A percentile compares a stretch with the other conserved stretches of the same genome.
Evolutionary conservation across 30 jellyfish, hydroid and myxozoan species (phyloP).

Genomic region (Chrysaora quinquecirrha): DNA sequence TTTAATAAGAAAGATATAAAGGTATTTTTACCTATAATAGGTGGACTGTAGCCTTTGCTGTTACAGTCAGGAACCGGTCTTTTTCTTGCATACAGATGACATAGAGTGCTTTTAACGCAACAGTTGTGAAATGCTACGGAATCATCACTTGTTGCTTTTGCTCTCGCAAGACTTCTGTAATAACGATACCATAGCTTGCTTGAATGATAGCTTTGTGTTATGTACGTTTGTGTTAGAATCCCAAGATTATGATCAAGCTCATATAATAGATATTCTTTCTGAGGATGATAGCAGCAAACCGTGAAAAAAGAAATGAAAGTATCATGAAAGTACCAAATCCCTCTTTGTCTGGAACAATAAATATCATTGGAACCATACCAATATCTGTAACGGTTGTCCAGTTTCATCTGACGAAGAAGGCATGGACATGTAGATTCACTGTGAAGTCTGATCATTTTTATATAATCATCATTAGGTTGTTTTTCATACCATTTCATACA

Average conservation of each 20-base stretch:
- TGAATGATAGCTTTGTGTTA: conserved; percentile 10
- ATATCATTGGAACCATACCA: conserved; percentile 10
- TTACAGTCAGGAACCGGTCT: conserved; percentile 27
- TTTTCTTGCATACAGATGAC: conserved; percentile 17
- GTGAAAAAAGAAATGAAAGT: conserved; percentile 23
- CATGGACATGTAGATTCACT: conserved; percentile 37
- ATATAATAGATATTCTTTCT: too few relatives aligned
- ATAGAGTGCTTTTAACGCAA: conserved; percentile 13
- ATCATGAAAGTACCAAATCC: conserved; percentile 24
- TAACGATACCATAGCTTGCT: conserved; percentile 4
- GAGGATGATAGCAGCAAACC: conserved; percentile 27
- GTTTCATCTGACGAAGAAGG: background rate
- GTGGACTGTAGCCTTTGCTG: background rate
- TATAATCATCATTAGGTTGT: background rate
- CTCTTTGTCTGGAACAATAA: conserved; percentile 24
- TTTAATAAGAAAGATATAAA: background rate
- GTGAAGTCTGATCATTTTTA: conserved; percentile 5
- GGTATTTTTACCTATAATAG: background rate
- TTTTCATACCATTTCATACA: conserved; percentile 45
- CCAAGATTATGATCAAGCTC: too few relatives aligned
- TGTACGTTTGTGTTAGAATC: conserved; percentile 11
- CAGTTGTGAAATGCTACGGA: conserved; percentile 14
- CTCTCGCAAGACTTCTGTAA: background rate
- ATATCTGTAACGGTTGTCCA: conserved; percentile 30
- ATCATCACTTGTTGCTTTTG: conserved; percentile 25